Conservation (phyloP, 1,140 invertebrate genomes). For the Tetranychus cinnabarinus region DNA sequence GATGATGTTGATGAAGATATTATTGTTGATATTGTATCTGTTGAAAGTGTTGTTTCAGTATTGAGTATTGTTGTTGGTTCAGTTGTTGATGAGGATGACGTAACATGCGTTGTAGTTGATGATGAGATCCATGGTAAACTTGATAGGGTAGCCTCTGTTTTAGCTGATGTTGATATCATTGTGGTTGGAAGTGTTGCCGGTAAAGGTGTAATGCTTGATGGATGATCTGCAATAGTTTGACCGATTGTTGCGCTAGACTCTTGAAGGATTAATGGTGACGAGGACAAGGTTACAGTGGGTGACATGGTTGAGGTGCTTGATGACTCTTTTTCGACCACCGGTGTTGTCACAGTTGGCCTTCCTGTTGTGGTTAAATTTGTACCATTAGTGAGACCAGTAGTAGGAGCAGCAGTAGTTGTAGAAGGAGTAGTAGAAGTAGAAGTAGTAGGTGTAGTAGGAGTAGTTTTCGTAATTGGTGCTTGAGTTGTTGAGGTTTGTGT, state of each 20-base stretch:
- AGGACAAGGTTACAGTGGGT: neutral
- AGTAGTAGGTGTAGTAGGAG: neutral
- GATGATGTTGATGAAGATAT: neutral
- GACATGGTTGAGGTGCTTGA: neutral
- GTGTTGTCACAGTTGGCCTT: neutral
- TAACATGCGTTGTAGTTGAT: conserved; percentile 30
- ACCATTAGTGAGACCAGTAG: neutral
- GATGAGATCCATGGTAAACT: conserved; percentile 21
- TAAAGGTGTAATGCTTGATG: neutral
- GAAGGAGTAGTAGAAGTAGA: neutral
- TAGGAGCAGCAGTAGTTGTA: neutral
- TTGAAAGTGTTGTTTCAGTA: neutral
- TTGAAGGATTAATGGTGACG: neutral
- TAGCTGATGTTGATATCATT: neutral
- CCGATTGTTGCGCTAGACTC: neutral
- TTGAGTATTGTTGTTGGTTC: neutral
- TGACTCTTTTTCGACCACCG: no score
- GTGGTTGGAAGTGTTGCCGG: neutral
- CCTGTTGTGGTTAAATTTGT: neutral
- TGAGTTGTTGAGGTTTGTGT: neutral
- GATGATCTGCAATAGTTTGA: neutral
- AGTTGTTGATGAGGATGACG: neutral
- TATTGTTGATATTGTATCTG: neutral
- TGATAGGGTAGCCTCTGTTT: neutral
- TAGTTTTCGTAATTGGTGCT: neutral